Evolutionary conservation across 2,113 vertebrate species (phyloP), one percentile per base, ranked within the genome.

Genomic region (Lepisosteus osseus): DNA sequence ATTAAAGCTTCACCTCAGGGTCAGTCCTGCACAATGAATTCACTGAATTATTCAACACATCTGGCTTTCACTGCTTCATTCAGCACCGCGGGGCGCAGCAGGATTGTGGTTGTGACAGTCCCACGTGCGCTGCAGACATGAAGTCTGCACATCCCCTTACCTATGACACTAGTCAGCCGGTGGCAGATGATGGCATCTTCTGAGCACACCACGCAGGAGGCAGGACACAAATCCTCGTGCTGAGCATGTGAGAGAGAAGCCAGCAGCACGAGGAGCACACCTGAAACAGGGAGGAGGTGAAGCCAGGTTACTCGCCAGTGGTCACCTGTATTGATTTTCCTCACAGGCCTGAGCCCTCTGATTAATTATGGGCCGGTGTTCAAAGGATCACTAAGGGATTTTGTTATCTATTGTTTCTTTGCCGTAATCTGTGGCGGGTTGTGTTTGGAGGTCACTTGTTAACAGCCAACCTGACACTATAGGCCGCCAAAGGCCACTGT

Each of bases 111-210:
- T 29, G 2, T 29, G 29, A 29, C 29, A 29, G 29, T 29, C 29
- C 29, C 29, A 29, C 29, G 29, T 29, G 29, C 2, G 29, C 2
- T 29, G 29, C 29, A 29, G 29, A 29, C 29, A 29, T 29, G 29
- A 29, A 29, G 29, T 43, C 12, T 65, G 15, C 29, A 9, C 3
- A 1, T 62, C 63, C 69, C 41, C 74, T 86, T 87, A 90, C 87
- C 90, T 77, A 86, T 81, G 68, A 85, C 78, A 65, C 81, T 75
- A 54, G 83, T 73, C 57, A 93, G 84, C 56, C 90, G 86, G 61
- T 87, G 90, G 78, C 92, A 92, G 73, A 89, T 87, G 77, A 90
- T 75, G 44, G 81, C 79, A 2, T 89, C 88, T 67, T 85, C 82
- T 54, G 91, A 78, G 62, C 88, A 88, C 17, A 89, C 79, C 29